Base-by-base conservation (phyloP, 2,888 invertebrate genomes). In the Loripinus fragilis region DNA sequence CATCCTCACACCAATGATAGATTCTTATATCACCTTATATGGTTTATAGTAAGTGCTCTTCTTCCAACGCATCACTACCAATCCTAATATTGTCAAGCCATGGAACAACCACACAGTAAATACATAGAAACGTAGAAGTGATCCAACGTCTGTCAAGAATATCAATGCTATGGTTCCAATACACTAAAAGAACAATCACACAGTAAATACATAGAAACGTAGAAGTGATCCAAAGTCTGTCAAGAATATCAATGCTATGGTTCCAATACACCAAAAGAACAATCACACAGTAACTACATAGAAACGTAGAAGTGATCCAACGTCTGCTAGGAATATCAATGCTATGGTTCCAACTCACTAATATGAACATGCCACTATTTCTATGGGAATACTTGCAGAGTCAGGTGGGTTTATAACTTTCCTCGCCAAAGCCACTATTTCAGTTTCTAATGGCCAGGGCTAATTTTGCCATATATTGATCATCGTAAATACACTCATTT, bases 81-180 rank as follows among this genome's bases (percentile, higher is more conserved):
- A 76, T 15, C 87, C 88, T 33, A 85, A 69, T 8, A 87, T 66
- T 0, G 88, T 78, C 15, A 83, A 64, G 10, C 87, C 88, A 71
- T 88, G 88, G 71, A 88, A 88, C 28, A 86, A 45, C 88, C 88
- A 88, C 15, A 87, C 88, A 0, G 81, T 83, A 70, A 88, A 88
- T 23, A 88, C 81, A 74, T 81, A 86, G 76, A 87, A 88, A 2
- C 84, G 77, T 3, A 88, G 76, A 68, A 87, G 80, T 28, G 55
- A 38, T 30, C 73, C 73, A 7, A 38, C 73, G 48, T 73, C 73
- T 8, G 65, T 42, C 8, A 71, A 17, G 30, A 60, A 60, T 20
- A 71, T 71, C 41, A 60, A 28, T 20, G 33, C 42, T 30, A 42
- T 41, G 17, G 60, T 41, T 33, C n/a, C n/a, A 25, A 71, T 23